phyloP scores from a whole-genome alignment of 37 sponge, comb jelly and placozoan genomes.

The Dysidea cf. avara region DNA sequence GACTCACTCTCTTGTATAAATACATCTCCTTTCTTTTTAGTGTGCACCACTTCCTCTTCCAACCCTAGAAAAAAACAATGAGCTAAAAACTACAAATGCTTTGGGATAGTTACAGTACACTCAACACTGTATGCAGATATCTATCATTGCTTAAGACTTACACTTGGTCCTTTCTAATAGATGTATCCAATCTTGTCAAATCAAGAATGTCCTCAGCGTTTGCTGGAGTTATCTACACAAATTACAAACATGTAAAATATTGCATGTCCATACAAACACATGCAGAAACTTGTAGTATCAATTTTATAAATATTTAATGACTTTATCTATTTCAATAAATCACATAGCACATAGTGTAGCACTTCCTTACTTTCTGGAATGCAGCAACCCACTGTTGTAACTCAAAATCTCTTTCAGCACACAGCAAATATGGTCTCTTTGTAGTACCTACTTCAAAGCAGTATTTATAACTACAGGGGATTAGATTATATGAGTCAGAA shows the following conservation, averaged over 20 bases:
- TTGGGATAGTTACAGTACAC: not conserved
- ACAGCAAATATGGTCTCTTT: slow-evolving; percentile 57
- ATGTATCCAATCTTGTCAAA: too few relatives aligned
- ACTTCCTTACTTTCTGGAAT: slow-evolving; percentile 24
- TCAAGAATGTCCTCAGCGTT: slow-evolving; percentile 61
- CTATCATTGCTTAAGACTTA: not conserved
- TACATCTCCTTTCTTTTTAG: slow-evolving; percentile 54
- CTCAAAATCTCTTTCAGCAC: slow-evolving; percentile 59
- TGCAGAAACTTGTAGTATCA: too few relatives aligned
- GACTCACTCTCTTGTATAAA: slow-evolving; percentile 61
- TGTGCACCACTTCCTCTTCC: slow-evolving; percentile 78
- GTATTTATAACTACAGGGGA: slow-evolving; percentile 1
- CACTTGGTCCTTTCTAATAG: not conserved
- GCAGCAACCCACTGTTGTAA: slow-evolving; percentile 45
- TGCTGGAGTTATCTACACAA: slow-evolving; percentile 33
- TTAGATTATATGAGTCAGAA: not conserved
- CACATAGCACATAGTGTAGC: too few relatives aligned
- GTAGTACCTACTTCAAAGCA: slow-evolving; percentile 77
- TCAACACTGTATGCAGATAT: not conserved
- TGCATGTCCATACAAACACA: too few relatives aligned
- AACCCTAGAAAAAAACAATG: slow-evolving; percentile 40
- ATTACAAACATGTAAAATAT: too few relatives aligned
- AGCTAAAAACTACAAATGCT: not conserved
- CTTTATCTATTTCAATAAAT: too few relatives aligned
- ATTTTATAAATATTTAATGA: too few relatives aligned